These are phyloP conservation scores for Drosophila mayri DNA, from an alignment of 1,140 invertebrate species.

Conservation along the genomic window DNA sequence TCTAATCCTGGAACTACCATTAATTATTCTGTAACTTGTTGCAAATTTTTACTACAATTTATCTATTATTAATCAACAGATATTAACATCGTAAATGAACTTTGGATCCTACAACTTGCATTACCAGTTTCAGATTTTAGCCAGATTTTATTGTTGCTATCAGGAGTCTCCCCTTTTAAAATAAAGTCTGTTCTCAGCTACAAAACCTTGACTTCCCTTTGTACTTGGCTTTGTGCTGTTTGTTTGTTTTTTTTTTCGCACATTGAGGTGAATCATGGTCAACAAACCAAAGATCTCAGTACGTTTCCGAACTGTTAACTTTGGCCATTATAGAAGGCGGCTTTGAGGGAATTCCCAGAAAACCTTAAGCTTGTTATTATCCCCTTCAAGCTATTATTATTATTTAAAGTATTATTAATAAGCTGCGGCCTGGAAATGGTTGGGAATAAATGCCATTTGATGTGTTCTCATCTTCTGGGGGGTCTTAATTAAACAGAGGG, in stretches of 20 bases:
- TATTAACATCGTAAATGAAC: not conserved
- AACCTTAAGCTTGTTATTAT: slow-evolving; percentile 2
- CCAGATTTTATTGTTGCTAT: not conserved
- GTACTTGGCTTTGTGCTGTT: slow-evolving; percentile 9
- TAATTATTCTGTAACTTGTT: not conserved
- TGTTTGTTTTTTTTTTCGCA: slow-evolving; percentile 24
- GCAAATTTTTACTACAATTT: not conserved
- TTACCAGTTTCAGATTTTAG: not conserved
- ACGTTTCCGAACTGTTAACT: slow-evolving; percentile 29
- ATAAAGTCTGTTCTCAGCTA: not conserved
- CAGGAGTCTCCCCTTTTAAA: slow-evolving; percentile 1
- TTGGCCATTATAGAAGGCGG: slow-evolving; percentile 6
- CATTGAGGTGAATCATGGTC: slow-evolving; percentile 21
- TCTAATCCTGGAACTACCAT: not conserved
- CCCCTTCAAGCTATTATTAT: not conserved
- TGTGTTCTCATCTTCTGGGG: slow-evolving; percentile 4
- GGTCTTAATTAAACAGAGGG: slow-evolving; percentile 13
- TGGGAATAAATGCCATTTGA: not conserved
- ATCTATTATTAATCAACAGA: not conserved
- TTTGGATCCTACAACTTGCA: slow-evolving; percentile 13
- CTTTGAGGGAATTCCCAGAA: slow-evolving; percentile 25
- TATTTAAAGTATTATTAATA: slow-evolving; percentile 2
- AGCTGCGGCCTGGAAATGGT: not conserved
- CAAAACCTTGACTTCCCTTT: slow-evolving; percentile 7
- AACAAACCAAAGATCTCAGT: slow-evolving; percentile 21